Conservation (phyloP, 2,797 vertebrate species). For the Danio choprae region DNA sequence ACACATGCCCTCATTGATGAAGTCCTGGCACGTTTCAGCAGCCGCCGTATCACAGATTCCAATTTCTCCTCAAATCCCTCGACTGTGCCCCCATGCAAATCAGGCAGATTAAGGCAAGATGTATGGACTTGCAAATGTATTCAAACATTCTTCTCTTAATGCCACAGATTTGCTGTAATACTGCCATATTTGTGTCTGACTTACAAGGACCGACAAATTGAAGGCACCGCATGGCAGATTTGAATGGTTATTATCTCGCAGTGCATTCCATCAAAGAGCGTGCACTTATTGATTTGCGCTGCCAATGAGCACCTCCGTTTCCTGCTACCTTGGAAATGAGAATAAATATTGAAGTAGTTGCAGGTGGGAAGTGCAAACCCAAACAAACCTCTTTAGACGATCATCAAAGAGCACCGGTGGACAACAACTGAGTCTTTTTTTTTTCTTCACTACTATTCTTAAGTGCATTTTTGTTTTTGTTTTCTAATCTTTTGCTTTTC, state of each 20-base stretch:
- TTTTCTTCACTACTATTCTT: too few species aligned
- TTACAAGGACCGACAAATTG: slow-evolving; percentile 60
- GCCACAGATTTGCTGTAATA: slow-evolving; percentile 60
- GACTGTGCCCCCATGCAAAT: slow-evolving; percentile 62
- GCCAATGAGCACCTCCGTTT: slow-evolving; percentile 52
- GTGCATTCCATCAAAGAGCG: slow-evolving; percentile 47
- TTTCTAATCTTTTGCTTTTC: too few species aligned
- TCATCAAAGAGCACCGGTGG: too few species aligned
- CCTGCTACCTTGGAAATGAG: slow-evolving; percentile 60
- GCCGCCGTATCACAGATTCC: slow-evolving; percentile 36
- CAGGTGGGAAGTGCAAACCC: not conserved
- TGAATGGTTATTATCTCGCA: slow-evolving; percentile 59
- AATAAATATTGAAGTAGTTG: slow-evolving; percentile 54
- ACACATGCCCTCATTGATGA: slow-evolving; percentile 18
- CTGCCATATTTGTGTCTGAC: slow-evolving; percentile 58
- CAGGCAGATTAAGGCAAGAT: slow-evolving; percentile 54
- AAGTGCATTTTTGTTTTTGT: too few species aligned
- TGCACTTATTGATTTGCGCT: slow-evolving; percentile 57
- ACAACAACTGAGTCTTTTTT: too few species aligned
- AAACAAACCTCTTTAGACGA: slow-evolving; percentile 2
- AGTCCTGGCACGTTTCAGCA: slow-evolving; percentile 44
- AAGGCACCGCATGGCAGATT: slow-evolving; percentile 52
- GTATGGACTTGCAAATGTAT: slow-evolving; percentile 57
- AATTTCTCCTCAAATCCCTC: slow-evolving; percentile 54
- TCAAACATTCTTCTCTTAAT: slow-evolving; percentile 54